Percentiles rank a stretch among this genome's conserved stretches.
Conservation (phyloP, 2,113 vertebrate genomes). For the Glaucomys volans region DNA sequence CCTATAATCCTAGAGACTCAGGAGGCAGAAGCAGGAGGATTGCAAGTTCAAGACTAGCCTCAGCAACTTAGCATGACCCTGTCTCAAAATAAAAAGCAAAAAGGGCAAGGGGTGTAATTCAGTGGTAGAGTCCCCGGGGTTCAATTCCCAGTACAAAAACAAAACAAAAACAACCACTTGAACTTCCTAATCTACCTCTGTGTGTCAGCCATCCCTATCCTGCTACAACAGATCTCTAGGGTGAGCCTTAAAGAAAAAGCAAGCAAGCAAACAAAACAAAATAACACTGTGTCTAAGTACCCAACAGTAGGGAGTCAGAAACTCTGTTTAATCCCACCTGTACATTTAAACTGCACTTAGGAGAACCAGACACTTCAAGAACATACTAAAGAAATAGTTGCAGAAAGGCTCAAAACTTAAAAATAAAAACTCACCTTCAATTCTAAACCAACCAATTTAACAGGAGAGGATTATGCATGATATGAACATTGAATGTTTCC, state of each 20-base stretch:
- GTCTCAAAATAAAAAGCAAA: neutral
- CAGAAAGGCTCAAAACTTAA: neutral
- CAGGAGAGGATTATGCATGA: neutral
- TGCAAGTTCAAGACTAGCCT: neutral
- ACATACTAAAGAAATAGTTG: neutral
- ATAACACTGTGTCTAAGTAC: neutral
- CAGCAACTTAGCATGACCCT: neutral
- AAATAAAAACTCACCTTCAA: conserved; percentile 25
- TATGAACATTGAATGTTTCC: neutral
- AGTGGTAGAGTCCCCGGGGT: neutral
- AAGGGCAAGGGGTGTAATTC: neutral
- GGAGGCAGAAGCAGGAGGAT: neutral
- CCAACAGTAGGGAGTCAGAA: neutral
- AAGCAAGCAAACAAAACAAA: neutral
- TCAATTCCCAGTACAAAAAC: neutral
- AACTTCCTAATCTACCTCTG: neutral
- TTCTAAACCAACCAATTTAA: neutral
- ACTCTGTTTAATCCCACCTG: neutral
- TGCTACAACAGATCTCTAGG: neutral
- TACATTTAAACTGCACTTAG: neutral
- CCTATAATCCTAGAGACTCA: neutral
- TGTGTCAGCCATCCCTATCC: neutral
- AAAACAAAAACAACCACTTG: neutral
- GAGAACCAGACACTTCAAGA: neutral
- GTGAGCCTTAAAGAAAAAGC: neutral